Conservation (phyloP, 2,888 invertebrate genomes). For the Melinopterus prodromus region DNA sequence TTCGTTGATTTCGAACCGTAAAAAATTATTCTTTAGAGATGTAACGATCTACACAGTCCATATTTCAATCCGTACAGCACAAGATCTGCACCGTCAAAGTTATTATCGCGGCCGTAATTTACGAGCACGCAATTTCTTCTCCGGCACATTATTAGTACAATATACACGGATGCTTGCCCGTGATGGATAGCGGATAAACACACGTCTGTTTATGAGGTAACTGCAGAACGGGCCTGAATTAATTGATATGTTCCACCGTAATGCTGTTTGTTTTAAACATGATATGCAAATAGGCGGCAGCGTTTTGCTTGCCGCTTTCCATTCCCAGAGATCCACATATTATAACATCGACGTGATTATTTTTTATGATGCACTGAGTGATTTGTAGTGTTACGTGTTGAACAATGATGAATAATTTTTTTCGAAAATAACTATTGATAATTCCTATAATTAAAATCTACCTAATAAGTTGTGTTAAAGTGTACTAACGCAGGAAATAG, state of each 20-base stretch:
- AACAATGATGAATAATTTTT: no score
- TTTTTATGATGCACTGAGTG: background rate
- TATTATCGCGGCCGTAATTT: background rate
- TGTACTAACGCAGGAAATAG: no score
- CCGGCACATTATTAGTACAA: background rate
- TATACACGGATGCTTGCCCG: slow-evolving; percentile 4
- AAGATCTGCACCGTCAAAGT: background rate
- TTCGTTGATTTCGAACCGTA: background rate
- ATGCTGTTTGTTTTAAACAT: slow-evolving; percentile 10
- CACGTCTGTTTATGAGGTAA: slow-evolving; percentile 4
- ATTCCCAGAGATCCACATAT: background rate
- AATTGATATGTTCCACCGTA: slow-evolving; percentile 15
- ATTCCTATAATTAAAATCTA: no score
- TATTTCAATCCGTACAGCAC: background rate
- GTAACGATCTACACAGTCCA: background rate
- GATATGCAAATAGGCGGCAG: slow-evolving; percentile 6
- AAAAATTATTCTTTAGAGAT: background rate
- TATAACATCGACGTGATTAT: background rate
- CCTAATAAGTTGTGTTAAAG: no score
- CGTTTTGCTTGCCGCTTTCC: background rate
- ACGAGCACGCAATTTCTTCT: background rate
- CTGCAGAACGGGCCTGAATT: slow-evolving; percentile 6
- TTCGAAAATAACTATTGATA: no score
- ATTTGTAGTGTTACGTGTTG: background rate
- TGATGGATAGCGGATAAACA: background rate